These are phyloP conservation scores for Pocillopora verrucosa DNA, from an alignment of 64 coral and sea anemone species.

Conservation along the genomic window DNA sequence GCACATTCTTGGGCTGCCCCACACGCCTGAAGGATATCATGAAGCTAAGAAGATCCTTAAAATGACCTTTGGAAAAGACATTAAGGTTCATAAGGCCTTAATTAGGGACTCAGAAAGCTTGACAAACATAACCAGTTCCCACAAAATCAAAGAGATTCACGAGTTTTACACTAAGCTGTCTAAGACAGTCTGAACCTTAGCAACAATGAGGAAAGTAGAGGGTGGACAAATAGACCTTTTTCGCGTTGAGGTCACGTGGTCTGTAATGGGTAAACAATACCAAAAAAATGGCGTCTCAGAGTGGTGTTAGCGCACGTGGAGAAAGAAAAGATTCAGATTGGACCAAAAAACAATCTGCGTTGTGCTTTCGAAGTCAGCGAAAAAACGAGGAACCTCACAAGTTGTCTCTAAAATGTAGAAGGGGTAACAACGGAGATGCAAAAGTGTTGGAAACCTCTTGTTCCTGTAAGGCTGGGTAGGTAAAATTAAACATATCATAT, in stretches of 20 bases:
- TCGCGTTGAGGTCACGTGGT: neutral
- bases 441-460: neutral
- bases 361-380: neutral
- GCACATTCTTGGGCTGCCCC: neutral
- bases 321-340: neutral
- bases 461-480: slow-evolving; percentile 8
- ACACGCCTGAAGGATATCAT: slow-evolving; percentile 9
- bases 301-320: neutral
- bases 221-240: neutral
- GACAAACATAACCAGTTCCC: slow-evolving; percentile 15
- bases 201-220: neutral
- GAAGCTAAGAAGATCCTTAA: slow-evolving; percentile 58
- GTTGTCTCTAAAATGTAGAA: slow-evolving; percentile 12
- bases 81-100: slow-evolving; percentile 51
- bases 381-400: slow-evolving; percentile 2
- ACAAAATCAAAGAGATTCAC: slow-evolving; percentile 39
- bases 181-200: slow-evolving; percentile 23
- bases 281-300: neutral
- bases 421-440: neutral
- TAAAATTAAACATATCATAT: neutral
- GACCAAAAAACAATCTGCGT: neutral
- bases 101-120: slow-evolving; percentile 50
- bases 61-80: slow-evolving; percentile 46
- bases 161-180: slow-evolving; percentile 41
- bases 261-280: slow-evolving; percentile 23